Conservation (phyloP, 1,140 invertebrate genomes). For the Drosophila neocordata region DNA sequence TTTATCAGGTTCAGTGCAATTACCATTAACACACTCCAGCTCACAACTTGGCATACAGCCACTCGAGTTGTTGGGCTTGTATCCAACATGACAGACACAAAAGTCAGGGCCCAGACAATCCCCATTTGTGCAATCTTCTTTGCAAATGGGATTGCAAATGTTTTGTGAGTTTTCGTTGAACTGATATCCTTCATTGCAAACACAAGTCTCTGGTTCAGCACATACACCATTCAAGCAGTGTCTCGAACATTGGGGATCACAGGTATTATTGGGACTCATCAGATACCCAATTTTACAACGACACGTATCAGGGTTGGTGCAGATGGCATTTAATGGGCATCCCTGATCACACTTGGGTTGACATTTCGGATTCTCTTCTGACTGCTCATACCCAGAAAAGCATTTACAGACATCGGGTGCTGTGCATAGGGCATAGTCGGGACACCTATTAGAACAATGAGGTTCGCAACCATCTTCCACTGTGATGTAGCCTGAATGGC, state of each 20-base stretch:
- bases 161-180: slow-evolving; percentile 26
- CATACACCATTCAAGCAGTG: slow-evolving; percentile 83
- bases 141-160: slow-evolving; percentile 83
- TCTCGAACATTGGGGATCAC: slow-evolving; percentile 54
- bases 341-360: slow-evolving; percentile 83
- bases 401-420: slow-evolving; percentile 54
- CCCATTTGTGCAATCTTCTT: slow-evolving; percentile 5
- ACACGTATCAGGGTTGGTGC: slow-evolving; percentile 84
- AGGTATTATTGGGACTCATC: slow-evolving; percentile 68
- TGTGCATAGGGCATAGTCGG: slow-evolving; percentile 48
- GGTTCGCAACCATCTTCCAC: slow-evolving; percentile 82
- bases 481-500: slow-evolving; percentile 37
- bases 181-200: slow-evolving; percentile 85
- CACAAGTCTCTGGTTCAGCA: slow-evolving; percentile 83
- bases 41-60: slow-evolving; percentile 72
- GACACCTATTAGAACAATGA: slow-evolving; percentile 71
- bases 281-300: slow-evolving; percentile 85
- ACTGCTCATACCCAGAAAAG: slow-evolving; percentile 42
- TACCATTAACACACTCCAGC: slow-evolving; percentile 61
- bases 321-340: slow-evolving; percentile 84
- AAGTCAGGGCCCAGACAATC: slow-evolving; percentile 30
- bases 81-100: slow-evolving; percentile 85
- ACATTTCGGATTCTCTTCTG: slow-evolving; percentile 66
- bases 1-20: slow-evolving; percentile 62
- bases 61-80: slow-evolving; percentile 68